phyloP scores from a whole-genome alignment of 2,888 invertebrate species.

The Carcina quercana region DNA sequence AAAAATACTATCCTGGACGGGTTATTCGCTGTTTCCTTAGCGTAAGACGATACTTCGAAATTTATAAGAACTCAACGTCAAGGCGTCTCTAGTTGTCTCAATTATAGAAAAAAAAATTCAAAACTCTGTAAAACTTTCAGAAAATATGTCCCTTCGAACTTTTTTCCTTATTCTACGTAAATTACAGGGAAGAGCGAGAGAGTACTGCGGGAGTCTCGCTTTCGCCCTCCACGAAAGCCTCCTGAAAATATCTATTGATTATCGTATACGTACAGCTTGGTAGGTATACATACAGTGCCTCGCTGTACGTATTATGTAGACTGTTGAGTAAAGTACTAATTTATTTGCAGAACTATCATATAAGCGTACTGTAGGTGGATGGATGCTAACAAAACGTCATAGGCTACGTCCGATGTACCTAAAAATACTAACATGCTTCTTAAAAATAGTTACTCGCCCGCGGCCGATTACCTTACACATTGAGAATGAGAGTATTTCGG shows the following conservation, averaged over 20 bases:
- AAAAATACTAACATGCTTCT: constrained; percentile 29
- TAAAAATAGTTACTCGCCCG: constrained; percentile 34
- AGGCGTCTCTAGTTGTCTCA: too few relatives aligned
- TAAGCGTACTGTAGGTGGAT: too few relatives aligned
- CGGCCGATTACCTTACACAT: constrained; percentile 31
- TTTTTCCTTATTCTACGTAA: constrained; percentile 44
- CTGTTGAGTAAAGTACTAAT: constrained; percentile 62
- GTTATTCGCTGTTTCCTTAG: too few relatives aligned
- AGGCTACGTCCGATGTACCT: constrained; percentile 30
- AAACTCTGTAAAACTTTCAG: constrained; percentile 12
- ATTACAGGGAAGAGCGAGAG: constrained; percentile 58
- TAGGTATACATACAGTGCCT: constrained; percentile 53
- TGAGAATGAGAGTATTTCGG: constrained; percentile 16
- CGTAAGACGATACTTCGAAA: too few relatives aligned
- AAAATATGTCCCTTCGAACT: constrained; percentile 21
- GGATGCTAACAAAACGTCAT: constrained; percentile 23
- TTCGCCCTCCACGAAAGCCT: constrained; percentile 65
- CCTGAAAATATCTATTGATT: constrained; percentile 75
- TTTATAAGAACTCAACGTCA: too few relatives aligned
- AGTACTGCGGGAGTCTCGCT: constrained; percentile 39
- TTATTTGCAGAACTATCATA: constrained; percentile 67
- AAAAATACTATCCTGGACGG: too few relatives aligned
- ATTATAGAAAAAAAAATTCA: too few relatives aligned
- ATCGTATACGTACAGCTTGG: constrained; percentile 61
- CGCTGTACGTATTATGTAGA: constrained; percentile 58